These are phyloP conservation scores for Drosophila biarmipes DNA, from an alignment of 1,140 invertebrate genomes.

Conservation along the genomic window DNA sequence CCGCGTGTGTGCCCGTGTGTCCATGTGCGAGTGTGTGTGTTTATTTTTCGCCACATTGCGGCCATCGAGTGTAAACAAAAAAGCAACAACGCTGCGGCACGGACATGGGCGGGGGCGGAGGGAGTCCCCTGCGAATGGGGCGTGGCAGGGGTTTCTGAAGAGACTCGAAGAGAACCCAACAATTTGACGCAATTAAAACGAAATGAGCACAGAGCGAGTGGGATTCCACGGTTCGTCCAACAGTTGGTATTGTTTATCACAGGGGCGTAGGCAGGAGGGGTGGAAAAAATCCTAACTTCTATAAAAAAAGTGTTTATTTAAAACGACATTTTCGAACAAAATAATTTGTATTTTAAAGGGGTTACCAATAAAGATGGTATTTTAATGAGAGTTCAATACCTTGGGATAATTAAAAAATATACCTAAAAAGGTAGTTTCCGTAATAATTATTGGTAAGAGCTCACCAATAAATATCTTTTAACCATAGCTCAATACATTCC, in stretches of 20 bases:
- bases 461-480: not conserved
- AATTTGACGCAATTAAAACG: constrained; percentile 61
- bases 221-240: constrained; percentile 1
- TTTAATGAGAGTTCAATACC: too few species aligned
- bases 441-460: too few species aligned
- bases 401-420: too few species aligned
- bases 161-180: constrained; percentile 27
- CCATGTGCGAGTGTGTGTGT: constrained; percentile 28
- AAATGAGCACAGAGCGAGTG: constrained; percentile 38
- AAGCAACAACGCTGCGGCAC: constrained; percentile 11
- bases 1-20: constrained; percentile 30
- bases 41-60: constrained; percentile 70
- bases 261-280: not conserved
- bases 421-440: too few species aligned
- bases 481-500: too few species aligned
- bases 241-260: constrained; percentile 46
- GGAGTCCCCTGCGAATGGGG: not conserved
- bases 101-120: constrained; percentile 1
- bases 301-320: too few species aligned
- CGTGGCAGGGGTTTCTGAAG: constrained; percentile 1
- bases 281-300: not conserved
- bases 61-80: constrained; percentile 58
- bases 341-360: too few species aligned
- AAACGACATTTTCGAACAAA: too few species aligned
- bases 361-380: not conserved